Evolutionary conservation across 2,888 invertebrate genomes (phyloP).

Genomic region (Drosophila anceps): DNA sequence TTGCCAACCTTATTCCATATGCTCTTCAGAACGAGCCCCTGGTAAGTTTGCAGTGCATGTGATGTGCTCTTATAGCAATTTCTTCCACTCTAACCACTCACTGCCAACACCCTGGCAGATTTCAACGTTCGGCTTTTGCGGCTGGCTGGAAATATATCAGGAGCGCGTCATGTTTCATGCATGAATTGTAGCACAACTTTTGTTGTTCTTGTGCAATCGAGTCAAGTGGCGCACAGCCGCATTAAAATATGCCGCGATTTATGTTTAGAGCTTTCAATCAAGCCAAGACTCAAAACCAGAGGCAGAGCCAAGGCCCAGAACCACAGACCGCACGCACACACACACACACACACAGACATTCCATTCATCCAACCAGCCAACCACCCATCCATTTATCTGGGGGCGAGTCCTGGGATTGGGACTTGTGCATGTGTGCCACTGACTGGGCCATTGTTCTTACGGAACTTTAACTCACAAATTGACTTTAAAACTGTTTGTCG

Average conservation of each 20-base stretch:
- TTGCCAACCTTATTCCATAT: not conserved
- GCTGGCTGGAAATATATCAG: slow-evolving; percentile 30
- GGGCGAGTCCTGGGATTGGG: not conserved
- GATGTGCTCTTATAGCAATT: not conserved
- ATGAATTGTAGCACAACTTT: slow-evolving; percentile 77
- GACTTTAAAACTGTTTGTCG: slow-evolving; percentile 33
- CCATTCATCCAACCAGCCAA: not conserved
- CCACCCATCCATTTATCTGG: slow-evolving; percentile 5
- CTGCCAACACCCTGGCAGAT: slow-evolving; percentile 8
- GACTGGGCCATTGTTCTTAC: slow-evolving; percentile 12
- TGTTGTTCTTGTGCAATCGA: slow-evolving; percentile 74
- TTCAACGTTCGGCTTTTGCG: slow-evolving; percentile 28
- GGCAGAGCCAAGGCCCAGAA: slow-evolving; percentile 9
- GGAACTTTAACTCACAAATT: slow-evolving; percentile 37
- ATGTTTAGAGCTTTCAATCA: slow-evolving; percentile 62
- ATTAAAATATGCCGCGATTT: slow-evolving; percentile 66
- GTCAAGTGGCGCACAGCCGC: slow-evolving; percentile 68
- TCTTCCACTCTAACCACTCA: not conserved
- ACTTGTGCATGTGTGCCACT: not conserved
- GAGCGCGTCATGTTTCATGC: slow-evolving; percentile 72
- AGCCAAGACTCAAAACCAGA: slow-evolving; percentile 29
- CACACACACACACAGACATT: not conserved
- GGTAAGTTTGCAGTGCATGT: not conserved
- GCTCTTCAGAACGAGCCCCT: not conserved
- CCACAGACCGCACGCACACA: slow-evolving; percentile 6